Evolutionary conservation across 1,140 invertebrate species (phyloP), one percentile per base, ranked within the genome.

Genomic region (Calliopsis andreniformis): DNA sequence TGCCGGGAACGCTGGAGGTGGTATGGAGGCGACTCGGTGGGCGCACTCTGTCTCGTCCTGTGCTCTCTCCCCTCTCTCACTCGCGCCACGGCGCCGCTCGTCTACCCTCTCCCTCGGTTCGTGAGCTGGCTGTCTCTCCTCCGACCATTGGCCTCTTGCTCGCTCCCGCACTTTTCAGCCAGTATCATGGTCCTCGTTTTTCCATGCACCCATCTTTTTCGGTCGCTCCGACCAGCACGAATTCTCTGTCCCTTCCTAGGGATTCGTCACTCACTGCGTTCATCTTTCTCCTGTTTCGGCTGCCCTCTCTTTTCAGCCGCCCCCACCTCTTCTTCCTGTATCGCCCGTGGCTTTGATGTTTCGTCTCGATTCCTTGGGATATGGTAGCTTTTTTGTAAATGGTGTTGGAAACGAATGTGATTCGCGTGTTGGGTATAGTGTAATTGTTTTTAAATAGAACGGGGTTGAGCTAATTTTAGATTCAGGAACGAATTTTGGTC

Each of bases 1-100:
- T 39, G 82, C 86, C 85, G 87, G 87, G 89, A 90, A 90, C 88
- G 90, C 88, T 87, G 87, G 86, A 90, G 87, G 85, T 88, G 80
- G 81, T 87, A 86, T 82, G 84, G 81, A 86, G 87, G 87, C 85
- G 84, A 76, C 82, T 85, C 77, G 59, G 71, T 78, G 80, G 83
- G 79, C 78, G 80, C 78, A 66, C 82, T 84, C 79, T 53, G 79
- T 82, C 64, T 76, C 80, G 80, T 80, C 61, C 80, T 63, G 58
- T 64, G 47, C 63, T 14, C 49, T n/a, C 45, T 62, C 49, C 56
- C 32, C 42, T 42, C 73, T 61, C 58, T 35, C 55, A 49, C 58
- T 77, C 45, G n/a, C 59, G n/a, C 61, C 55, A 10, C 47, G 42
- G 23, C 14, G 25, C 42, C 59, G 58, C 53, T n/a, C 35, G 39